Evolutionary conservation across 1,140 invertebrate genomes (phyloP).

Genomic region (Drosophila pseudoobscura): DNA sequence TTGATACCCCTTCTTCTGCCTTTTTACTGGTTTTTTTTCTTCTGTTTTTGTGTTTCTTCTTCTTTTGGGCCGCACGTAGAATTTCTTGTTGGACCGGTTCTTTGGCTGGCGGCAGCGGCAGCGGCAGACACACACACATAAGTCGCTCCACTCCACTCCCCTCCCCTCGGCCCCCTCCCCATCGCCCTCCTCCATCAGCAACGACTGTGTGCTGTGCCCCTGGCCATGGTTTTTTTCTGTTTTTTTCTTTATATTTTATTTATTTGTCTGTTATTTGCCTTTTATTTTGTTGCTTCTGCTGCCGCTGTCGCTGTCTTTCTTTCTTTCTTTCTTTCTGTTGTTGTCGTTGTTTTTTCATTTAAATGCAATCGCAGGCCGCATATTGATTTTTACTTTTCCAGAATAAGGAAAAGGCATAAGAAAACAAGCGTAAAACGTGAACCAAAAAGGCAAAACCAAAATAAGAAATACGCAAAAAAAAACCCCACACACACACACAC

Average conservation of each 20-base stretch:
- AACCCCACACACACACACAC: slow-evolving; percentile 3
- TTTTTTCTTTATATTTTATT: too few relatives aligned
- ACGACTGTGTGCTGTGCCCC: neutral
- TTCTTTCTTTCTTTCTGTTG: neutral
- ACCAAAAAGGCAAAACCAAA: slow-evolving; percentile 12
- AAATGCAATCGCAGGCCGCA: slow-evolving; percentile 63
- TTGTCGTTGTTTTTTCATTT: slow-evolving; percentile 43
- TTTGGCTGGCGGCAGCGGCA: slow-evolving; percentile 4
- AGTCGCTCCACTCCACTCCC: neutral
- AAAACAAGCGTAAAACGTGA: slow-evolving; percentile 19
- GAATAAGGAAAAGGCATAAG: slow-evolving; percentile 15
- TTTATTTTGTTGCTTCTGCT: neutral
- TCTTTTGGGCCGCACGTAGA: slow-evolving; percentile 50
- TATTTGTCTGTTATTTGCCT: too few relatives aligned
- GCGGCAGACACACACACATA: slow-evolving; percentile 17
- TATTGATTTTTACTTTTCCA: slow-evolving; percentile 66
- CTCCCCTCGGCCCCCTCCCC: neutral
- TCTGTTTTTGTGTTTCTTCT: slow-evolving; percentile 12
- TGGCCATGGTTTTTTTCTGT: slow-evolving; percentile 1
- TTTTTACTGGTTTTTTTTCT: neutral
- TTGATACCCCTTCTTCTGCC: slow-evolving; percentile 3
- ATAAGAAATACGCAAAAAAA: slow-evolving; percentile 29
- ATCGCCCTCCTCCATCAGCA: neutral
- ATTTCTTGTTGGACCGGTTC: slow-evolving; percentile 70
- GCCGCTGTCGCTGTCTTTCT: slow-evolving; percentile 14